Base-by-base conservation (phyloP, 2,113 vertebrate genomes). In the Taurulus bubalis region DNA sequence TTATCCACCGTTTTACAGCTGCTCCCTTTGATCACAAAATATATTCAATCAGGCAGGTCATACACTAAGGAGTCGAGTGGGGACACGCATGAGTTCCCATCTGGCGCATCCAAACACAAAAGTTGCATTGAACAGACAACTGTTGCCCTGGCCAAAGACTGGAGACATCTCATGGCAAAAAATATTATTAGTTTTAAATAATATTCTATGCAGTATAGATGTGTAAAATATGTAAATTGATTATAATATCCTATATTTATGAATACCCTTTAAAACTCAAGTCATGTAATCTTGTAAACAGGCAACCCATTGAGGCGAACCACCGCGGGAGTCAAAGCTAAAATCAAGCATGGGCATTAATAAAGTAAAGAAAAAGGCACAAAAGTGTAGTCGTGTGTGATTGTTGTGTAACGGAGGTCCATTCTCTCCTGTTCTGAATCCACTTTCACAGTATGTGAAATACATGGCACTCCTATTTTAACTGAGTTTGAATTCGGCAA, bases 151-250 rank as follows among this genome's bases (percentile, higher is more conserved):
- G n/a, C 47, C 53, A 24, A 12, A 55, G 26, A 67, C 56, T 68
- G 51, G 47, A 45, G 45, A 74, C 75, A 42, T 80, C 63, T 65
- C 58, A 16, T 75, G 77, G 80, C 79, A 24, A 26, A 26, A 24
- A 6, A 47, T 67, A n/a, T n/a, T n/a, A n/a, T n/a, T n/a, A n/a
- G n/a, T n/a, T n/a, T n/a, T n/a, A 59, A 14, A 12, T 0, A 79
- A 60, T n/a, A n/a, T 55, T 90, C 89, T 93, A 90, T 93, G 93
- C 91, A 93, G 75, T 82, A 73, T 53, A 79, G 60, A 53, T 67
- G 32, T 93, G 24, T 90, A 77, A 90, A 49, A 79, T 89, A 69
- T 89, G 77, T 85, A 85, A 64, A 84, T 70, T 20, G 70, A 55
- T 71, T 9, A 51, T 65, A 69, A 63, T 68, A 70, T 47, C 45